These are phyloP conservation scores for Miltochrista miniata DNA, from an alignment of 2,888 invertebrate species.

Conservation along the genomic window DNA sequence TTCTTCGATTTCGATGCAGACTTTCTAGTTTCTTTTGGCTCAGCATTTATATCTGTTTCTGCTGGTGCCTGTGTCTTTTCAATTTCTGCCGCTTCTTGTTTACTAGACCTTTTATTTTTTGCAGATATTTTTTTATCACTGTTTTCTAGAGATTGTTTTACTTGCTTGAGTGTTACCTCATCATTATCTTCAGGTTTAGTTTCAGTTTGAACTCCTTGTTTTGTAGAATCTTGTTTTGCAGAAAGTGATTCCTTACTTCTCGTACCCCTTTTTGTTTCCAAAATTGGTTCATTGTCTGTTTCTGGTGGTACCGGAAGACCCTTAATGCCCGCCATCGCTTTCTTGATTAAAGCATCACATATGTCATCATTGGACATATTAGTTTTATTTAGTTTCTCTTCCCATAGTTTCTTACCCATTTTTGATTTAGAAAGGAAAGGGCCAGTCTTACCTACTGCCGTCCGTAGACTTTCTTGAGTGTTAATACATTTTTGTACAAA, in stretches of 20 bases:
- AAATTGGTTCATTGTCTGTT: constrained; percentile 27
- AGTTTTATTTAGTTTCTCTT: constrained; percentile 67
- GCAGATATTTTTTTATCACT: constrained; percentile 25
- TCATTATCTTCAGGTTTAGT: constrained; percentile 9
- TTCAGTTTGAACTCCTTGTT: constrained; percentile 14
- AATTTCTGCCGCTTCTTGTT: neutral
- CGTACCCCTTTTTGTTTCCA: constrained; percentile 27
- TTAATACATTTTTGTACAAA: constrained; percentile 75
- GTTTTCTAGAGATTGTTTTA: constrained; percentile 37
- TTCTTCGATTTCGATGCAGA: neutral
- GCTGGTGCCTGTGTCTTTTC: neutral
- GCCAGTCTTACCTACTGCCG: constrained; percentile 53
- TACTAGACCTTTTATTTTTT: constrained; percentile 17
- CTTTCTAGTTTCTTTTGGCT: neutral
- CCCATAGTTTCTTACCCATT: constrained; percentile 61
- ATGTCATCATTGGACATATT: constrained; percentile 77
- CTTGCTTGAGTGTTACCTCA: constrained; percentile 41
- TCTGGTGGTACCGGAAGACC: constrained; percentile 45
- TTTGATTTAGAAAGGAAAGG: constrained; percentile 55
- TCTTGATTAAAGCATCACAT: constrained; percentile 74
- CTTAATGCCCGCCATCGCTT: constrained; percentile 74
- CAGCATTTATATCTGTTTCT: neutral
- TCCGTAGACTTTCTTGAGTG: constrained; percentile 66
- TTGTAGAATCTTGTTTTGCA: constrained; percentile 6
- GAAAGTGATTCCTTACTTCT: constrained; percentile 21